Conservation (phyloP, 2,113 vertebrate genomes). For the Thinocorus orbignyianus region DNA sequence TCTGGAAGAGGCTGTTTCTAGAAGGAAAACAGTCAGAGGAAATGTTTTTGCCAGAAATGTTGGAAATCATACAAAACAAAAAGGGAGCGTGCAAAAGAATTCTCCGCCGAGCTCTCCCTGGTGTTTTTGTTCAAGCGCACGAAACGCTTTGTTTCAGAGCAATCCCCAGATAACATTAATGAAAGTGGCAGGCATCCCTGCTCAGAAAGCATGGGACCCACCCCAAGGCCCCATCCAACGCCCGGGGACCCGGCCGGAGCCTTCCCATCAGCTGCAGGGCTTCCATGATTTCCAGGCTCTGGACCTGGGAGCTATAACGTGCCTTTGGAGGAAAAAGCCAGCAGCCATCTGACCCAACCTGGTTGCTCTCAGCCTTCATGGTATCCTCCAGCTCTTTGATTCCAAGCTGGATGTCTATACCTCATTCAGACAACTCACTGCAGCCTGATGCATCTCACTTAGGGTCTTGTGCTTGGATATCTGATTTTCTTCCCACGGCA, state of each 20-base stretch:
- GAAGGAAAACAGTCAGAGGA: conserved; percentile 58
- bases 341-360: background rate
- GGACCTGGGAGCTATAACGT: accelerated
- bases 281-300: background rate
- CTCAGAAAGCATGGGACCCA: accelerated
- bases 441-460: background rate
- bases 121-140: background rate
- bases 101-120: background rate
- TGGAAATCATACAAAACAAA: conserved; percentile 55
- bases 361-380: background rate
- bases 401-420: background rate
- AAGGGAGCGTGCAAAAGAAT: conserved; percentile 10
- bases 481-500: background rate
- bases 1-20: conserved; percentile 56
- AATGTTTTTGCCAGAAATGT: conserved; percentile 59
- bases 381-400: background rate
- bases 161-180: background rate
- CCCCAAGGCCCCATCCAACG: accelerated
- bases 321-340: background rate
- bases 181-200: background rate
- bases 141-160: background rate
- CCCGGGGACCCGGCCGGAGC: background rate
- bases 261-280: background rate
- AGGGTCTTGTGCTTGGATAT: accelerated
- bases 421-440: background rate